Percentiles rank a stretch among this genome's conserved stretches.
These are phyloP conservation scores for fruit fly (Drosophila melanogaster) DNA, from an alignment of 1,140 invertebrate species.

Conservation along the genomic window DNA sequence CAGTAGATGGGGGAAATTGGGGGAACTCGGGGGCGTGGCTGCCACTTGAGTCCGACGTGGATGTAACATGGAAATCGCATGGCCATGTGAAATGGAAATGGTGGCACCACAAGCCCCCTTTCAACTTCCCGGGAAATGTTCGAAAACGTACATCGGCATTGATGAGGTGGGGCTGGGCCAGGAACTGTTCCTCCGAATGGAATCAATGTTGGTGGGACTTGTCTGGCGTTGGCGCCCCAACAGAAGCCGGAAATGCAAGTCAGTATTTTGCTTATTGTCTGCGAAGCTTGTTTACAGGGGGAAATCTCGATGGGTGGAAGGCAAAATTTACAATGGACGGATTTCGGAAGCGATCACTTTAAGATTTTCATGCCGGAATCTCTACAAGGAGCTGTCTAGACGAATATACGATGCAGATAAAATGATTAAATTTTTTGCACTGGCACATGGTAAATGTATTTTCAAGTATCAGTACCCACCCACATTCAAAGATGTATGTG, in stretches of 20 bases:
- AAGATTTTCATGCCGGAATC: background rate
- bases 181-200: constrained; percentile 13
- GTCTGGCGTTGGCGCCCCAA: constrained; percentile 55
- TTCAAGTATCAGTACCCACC: too few species aligned
- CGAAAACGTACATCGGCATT: constrained; percentile 45
- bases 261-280: constrained; percentile 65
- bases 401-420: background rate
- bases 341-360: constrained; percentile 6
- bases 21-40: constrained; percentile 42
- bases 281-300: constrained; percentile 62
- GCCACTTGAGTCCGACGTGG: constrained; percentile 69
- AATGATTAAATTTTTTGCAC: too few species aligned
- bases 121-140: constrained; percentile 61
- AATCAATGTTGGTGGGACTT: constrained; percentile 32
- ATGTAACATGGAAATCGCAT: constrained; percentile 77
- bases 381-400: background rate
- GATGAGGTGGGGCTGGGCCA: constrained; percentile 20
- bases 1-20: background rate
- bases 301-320: constrained; percentile 26
- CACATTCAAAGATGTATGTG: too few species aligned
- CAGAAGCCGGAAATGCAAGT: constrained; percentile 70
- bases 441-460: too few species aligned
- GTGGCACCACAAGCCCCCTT: constrained; percentile 19
- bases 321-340: constrained; percentile 18
- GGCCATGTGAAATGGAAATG: constrained; percentile 71